Percentiles rank a stretch among this genome's conserved stretches.
Conservation (phyloP, 1,140 invertebrate genomes). For the Drosophila pseudoananassae region DNA sequence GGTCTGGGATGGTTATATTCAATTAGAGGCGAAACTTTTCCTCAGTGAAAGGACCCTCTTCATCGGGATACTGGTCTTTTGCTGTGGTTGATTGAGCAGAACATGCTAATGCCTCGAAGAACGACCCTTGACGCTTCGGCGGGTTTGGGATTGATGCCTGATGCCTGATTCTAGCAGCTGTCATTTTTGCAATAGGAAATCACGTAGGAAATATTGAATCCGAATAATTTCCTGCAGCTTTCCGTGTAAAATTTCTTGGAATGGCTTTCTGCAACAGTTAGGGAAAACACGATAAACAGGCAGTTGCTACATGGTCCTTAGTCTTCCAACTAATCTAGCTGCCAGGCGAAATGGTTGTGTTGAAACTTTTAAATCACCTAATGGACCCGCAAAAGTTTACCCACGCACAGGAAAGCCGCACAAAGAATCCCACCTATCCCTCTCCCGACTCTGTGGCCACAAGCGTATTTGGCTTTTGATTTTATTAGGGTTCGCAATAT, state of each 20-base stretch:
- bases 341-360: constrained; percentile 18
- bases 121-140: constrained; percentile 36
- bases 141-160: constrained; percentile 25
- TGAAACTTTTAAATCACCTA: constrained; percentile 72
- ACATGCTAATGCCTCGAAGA: constrained; percentile 7
- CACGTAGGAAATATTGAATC: constrained; percentile 38
- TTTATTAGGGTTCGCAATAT: constrained; percentile 55
- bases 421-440: constrained; percentile 19
- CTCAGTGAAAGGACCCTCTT: background rate
- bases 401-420: constrained; percentile 19
- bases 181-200: constrained; percentile 12
- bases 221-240: constrained; percentile 24
- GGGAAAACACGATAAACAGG: constrained; percentile 5
- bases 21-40: background rate
- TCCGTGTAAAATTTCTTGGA: constrained; percentile 11
- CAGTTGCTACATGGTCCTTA: constrained; percentile 2
- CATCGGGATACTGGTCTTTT: background rate
- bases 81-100: constrained; percentile 25
- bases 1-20: too few species aligned
- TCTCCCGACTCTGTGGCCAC: constrained; percentile 34
- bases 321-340: constrained; percentile 6
- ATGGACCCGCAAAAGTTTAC: constrained; percentile 56
- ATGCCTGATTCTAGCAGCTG: constrained; percentile 8
- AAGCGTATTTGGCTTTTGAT: constrained; percentile 52
- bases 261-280: constrained; percentile 3